Evolutionary conservation across 2,797 vertebrate genomes (phyloP).

Genomic region (Helostoma temminkii): DNA sequence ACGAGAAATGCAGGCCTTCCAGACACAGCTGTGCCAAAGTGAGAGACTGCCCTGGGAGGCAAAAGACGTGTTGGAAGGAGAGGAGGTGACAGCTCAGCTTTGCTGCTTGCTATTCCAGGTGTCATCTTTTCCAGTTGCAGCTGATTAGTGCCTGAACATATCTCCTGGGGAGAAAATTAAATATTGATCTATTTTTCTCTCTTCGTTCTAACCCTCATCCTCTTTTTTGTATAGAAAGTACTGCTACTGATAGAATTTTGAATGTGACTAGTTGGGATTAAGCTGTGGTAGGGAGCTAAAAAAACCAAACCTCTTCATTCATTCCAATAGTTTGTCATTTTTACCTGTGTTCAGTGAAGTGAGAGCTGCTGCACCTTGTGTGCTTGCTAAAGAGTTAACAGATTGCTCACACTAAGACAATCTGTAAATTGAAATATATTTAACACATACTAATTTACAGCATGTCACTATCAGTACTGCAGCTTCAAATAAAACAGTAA

Average conservation of each 20-base stretch:
- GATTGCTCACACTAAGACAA: background rate
- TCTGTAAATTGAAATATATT: background rate
- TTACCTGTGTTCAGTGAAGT: background rate
- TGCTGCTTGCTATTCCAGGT: conserved; percentile 83
- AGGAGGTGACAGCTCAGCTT: conserved; percentile 49
- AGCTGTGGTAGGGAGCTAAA: conserved; percentile 35
- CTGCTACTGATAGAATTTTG: conserved; percentile 71
- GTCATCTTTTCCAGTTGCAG: conserved; percentile 82
- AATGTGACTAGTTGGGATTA: conserved; percentile 61
- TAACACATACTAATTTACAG: background rate
- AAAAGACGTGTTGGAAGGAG: conserved; percentile 46
- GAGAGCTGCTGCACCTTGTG: background rate
- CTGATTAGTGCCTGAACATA: conserved; percentile 85
- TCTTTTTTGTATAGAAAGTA: conserved; percentile 54
- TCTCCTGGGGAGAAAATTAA: conserved; percentile 87
- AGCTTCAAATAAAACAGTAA: too few relatives aligned
- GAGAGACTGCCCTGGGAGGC: conserved; percentile 47
- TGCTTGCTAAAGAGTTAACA: background rate
- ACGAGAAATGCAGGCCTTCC: conserved; percentile 33
- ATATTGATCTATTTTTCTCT: conserved; percentile 88
- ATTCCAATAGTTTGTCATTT: conserved; percentile 11
- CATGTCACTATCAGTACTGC: too few relatives aligned
- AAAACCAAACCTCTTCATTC: conserved; percentile 16
- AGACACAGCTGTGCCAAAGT: conserved; percentile 34
- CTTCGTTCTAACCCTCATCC: conserved; percentile 55